phyloP scores from a whole-genome alignment of 2,113 vertebrate genomes.

The Athene cunicularia region DNA sequence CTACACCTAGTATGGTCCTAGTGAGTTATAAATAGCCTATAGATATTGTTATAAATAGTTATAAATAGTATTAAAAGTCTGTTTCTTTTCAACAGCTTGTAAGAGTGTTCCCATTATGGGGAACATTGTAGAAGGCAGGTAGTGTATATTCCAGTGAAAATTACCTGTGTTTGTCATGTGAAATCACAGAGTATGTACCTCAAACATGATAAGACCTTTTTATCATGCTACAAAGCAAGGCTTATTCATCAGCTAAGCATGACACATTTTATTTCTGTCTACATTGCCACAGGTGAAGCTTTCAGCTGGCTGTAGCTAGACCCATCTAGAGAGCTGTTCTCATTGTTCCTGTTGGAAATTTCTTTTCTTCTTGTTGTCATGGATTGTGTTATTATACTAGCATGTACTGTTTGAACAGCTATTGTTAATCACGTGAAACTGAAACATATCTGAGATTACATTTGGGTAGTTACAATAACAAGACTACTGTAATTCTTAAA shows the following conservation, averaged over 20 bases:
- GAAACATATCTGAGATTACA: not conserved
- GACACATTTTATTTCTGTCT: not conserved
- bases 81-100: not conserved
- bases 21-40: not conserved
- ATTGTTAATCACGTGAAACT: not conserved
- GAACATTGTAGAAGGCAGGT: not conserved
- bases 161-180: not conserved
- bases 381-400: not conserved
- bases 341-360: not conserved
- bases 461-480: not conserved
- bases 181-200: not conserved
- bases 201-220: not conserved
- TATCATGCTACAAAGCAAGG: not conserved
- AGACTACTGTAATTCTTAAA: not conserved
- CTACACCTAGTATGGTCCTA: not conserved
- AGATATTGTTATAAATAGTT: not conserved
- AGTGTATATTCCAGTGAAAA: not conserved
- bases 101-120: not conserved
- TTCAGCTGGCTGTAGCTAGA: not conserved
- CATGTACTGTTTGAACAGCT: not conserved
- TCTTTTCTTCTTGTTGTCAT: not conserved
- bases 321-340: not conserved
- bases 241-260: not conserved
- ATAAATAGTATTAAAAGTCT: not conserved
- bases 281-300: not conserved